phyloP scores from a whole-genome alignment of 2,888 invertebrate species.

The Drosophila flavopinicola region DNA sequence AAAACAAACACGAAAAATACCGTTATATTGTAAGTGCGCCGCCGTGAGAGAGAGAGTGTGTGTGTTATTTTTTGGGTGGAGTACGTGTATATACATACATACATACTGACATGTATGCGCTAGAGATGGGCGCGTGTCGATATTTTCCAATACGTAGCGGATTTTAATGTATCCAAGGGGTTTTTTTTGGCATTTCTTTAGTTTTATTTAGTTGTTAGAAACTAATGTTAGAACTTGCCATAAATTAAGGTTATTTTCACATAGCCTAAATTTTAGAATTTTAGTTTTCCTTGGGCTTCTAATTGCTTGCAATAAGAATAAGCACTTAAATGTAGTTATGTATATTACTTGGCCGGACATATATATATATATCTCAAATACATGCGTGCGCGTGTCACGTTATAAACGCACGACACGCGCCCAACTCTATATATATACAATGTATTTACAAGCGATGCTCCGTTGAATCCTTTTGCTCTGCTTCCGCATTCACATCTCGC shows the following conservation, averaged over 20 bases:
- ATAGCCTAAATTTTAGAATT: no score
- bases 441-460: constrained; percentile 18
- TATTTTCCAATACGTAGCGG: neutral
- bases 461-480: constrained; percentile 42
- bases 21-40: constrained; percentile 48
- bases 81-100: constrained; percentile 18
- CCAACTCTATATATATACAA: constrained; percentile 7
- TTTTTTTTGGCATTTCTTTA: no score
- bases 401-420: neutral
- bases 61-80: constrained; percentile 38
- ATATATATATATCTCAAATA: no score
- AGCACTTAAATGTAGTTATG: no score
- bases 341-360: no score
- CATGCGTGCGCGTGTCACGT: neutral
- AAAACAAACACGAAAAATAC: constrained; percentile 59
- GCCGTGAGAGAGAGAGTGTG: constrained; percentile 10
- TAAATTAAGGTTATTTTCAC: no score
- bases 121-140: constrained; percentile 1
- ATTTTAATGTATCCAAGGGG: neutral
- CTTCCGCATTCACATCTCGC: constrained; percentile 35
- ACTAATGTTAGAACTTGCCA: no score
- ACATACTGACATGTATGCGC: constrained; percentile 11
- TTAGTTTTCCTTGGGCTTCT: no score
- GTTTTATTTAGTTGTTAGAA: no score
- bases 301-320: no score